Evolutionary conservation across 2,888 invertebrate genomes (phyloP), one percentile per base, ranked within the genome.

Genomic region (Heliconius sara): DNA sequence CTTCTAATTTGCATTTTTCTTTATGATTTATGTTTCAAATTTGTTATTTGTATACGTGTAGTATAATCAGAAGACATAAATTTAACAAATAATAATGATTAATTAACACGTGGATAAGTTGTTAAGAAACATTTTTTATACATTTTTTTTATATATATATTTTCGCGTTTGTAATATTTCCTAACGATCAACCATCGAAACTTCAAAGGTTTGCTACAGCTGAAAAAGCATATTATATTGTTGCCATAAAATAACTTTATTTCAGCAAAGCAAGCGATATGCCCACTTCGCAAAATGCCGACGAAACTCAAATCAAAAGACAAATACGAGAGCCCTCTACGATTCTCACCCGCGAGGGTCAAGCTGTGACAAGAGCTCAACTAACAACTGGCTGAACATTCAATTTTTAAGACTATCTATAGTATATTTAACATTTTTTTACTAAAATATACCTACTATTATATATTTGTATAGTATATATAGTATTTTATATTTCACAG

Each of bases 301-400:
- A 57, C 63, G 57, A 65, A 60, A 80, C 65, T 77, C 47, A 71
- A 78, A 78, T 78, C 34, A 81, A 80, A 81, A 80, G 80, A 81
- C 72, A 80, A 81, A 80, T 78, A 73, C 39, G 70, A 81, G 80
- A 27, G 74, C 78, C 52, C 80, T 81, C 52, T 39, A 39, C 47
- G 65, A 43, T 57, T 68, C 79, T 76, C 78, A 72, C 60, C 76
- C 73, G 76, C 80, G 81, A 81, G 81, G 81, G 80, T 81, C 81
- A 81, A 81, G 80, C 65, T 63, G 47, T 70, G 77, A 74, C 71
- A 77, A 74, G 77, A 74, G 68, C 74, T 57, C 47, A 52, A 73
- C 79, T 39, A 76, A 70, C 27, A 39, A 73, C 72, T 57, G 67
- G 77, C 77, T 77, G 57, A 73, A 57, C 65, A 43, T 72, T 27